Conservation (phyloP, 1,140 invertebrate genomes). For the Anoplophora glabripennis region DNA sequence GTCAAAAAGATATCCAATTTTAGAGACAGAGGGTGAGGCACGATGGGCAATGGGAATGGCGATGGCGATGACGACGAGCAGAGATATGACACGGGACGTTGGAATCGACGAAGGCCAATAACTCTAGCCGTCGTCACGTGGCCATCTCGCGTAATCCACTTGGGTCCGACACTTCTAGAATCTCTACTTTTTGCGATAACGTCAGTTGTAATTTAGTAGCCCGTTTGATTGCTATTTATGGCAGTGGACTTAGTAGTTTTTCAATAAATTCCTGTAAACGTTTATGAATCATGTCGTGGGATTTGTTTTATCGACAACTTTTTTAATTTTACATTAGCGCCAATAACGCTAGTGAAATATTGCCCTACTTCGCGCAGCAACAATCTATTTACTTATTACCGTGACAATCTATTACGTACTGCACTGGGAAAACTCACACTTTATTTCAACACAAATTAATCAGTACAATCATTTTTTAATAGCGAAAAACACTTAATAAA, state of each 20-base stretch:
- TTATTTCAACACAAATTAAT: too few relatives aligned
- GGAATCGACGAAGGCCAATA: conserved; percentile 38
- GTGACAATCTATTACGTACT: too few relatives aligned
- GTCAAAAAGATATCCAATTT: conserved; percentile 34
- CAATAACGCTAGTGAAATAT: too few relatives aligned
- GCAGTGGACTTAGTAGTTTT: conserved; percentile 35
- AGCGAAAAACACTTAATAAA: too few relatives aligned
- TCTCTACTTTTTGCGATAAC: conserved; percentile 40
- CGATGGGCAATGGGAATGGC: conserved; percentile 12
- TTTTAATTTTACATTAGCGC: too few relatives aligned
- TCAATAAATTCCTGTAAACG: conserved; percentile 33
- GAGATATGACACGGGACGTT: conserved; percentile 36
- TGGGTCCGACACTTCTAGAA: conserved; percentile 37
- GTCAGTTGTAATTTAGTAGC: conserved; percentile 42
- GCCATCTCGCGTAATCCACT: conserved; percentile 41
- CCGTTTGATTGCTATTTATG: conserved; percentile 42
- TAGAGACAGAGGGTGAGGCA: conserved; percentile 23
- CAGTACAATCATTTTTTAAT: too few relatives aligned
- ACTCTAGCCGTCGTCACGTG: conserved; percentile 33
- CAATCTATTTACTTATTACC: too few relatives aligned
- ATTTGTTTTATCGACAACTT: too few relatives aligned
- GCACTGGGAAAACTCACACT: too few relatives aligned
- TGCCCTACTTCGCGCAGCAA: too few relatives aligned
- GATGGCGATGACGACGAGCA: conserved; percentile 25
- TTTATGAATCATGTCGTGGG: not conserved